Evolutionary conservation across 2,113 vertebrate genomes (phyloP), one percentile per base, ranked within the genome.

Genomic region (Syngnathus scovelli): DNA sequence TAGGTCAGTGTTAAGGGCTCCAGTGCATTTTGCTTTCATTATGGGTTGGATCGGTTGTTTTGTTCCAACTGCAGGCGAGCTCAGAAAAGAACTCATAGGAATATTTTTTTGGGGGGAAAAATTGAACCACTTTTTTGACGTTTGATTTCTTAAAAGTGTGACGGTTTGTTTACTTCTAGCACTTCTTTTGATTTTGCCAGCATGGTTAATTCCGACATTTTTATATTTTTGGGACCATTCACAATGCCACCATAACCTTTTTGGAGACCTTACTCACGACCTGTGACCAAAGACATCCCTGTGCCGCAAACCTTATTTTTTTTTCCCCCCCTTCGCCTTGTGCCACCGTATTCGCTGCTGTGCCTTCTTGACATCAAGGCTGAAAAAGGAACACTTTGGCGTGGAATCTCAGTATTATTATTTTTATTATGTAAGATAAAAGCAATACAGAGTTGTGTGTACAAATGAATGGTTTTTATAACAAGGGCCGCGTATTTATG

Each of bases 371-470:
- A 74, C 70, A 82, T 79, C 79, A 62, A 85, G 85, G 82, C 72
- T 54, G 76, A 67, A 61, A 49, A 51, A 33, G 21, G 19, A 6
- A 61, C 67, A 63, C 60, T 44, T 33, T 60, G 68, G 36, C 41
- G 59, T 71, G 65, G 74, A 72, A 73, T 77, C 68, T 13, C 73
- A 84, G 83, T 62, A 62, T 62, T 62, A 62, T 62, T 56, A 36
- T 15, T 33, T 87, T 92, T 91, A 89, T 61, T 33, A 51, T 80
- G 71, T 87, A 88, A 87, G 77, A 88, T 69, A 70, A 85, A 89
- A 62, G 89, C 91, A 92, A 91, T 91, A 90, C 79, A 60, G 74
- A 71, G 70, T 72, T 79, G 66, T 87, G 68, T 88, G 77, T 78
- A 72, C 56, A 72, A 76, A 74, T 77, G 74, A 83, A 52, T 63